Evolutionary conservation across 2,113 vertebrate species (phyloP).

Genomic region (Pangasianodon gigas): DNA sequence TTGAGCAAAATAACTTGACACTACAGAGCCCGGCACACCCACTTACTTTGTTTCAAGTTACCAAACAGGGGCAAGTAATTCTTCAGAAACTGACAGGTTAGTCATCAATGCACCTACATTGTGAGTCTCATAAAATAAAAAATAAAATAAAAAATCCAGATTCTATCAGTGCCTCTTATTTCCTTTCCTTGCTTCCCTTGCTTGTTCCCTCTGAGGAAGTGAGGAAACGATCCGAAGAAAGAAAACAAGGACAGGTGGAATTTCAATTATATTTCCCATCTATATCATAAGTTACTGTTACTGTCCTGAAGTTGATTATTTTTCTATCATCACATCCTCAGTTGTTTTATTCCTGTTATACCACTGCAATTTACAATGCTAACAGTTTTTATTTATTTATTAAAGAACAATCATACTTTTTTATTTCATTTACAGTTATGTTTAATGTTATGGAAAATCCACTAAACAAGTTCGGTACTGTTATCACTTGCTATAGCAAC

Average conservation of each 20-base stretch:
- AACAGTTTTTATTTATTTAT: no score
- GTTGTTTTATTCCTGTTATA: no score
- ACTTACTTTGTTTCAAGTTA: neutral
- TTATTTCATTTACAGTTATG: no score
- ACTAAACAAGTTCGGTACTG: no score
- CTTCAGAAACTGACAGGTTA: neutral
- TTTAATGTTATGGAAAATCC: no score
- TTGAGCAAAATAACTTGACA: neutral
- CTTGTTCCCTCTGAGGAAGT: neutral
- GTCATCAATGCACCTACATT: neutral
- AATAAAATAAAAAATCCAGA: neutral
- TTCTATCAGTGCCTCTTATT: neutral
- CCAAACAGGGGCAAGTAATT: neutral
- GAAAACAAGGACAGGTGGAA: neutral
- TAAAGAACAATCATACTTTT: no score
- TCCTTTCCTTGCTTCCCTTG: neutral
- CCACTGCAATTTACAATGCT: neutral
- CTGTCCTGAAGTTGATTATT: neutral
- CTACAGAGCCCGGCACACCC: neutral
- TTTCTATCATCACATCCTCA: neutral
- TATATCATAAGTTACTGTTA: neutral
- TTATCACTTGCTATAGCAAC: no score
- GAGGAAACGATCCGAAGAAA: neutral
- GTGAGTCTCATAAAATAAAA: no score
- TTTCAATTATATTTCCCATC: neutral